phyloP scores from a whole-genome alignment of 2,113 vertebrate species.

The Apodemus sylvaticus region DNA sequence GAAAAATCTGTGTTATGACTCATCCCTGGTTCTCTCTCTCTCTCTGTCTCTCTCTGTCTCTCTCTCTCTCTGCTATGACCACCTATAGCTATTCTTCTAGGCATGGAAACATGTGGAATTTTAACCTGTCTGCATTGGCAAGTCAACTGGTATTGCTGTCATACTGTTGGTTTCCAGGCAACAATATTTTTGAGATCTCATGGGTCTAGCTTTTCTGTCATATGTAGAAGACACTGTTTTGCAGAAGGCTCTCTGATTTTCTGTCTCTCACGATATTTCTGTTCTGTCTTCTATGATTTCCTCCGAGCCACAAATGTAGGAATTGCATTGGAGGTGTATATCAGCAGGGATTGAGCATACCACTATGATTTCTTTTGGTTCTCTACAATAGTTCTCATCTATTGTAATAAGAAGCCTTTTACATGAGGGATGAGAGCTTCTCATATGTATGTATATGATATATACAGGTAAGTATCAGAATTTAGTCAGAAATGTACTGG shows the following conservation, averaged over 20 bases:
- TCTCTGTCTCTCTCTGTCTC: neutral
- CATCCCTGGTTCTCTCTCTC: neutral
- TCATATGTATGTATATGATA: too few relatives aligned
- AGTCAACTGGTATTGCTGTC: neutral
- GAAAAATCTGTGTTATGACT: neutral
- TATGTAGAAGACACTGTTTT: neutral
- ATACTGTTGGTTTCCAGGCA: neutral
- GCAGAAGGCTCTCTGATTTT: neutral
- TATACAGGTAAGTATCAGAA: neutral
- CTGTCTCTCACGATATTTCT: neutral
- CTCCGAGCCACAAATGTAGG: neutral
- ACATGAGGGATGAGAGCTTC: neutral
- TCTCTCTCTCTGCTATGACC: too few relatives aligned
- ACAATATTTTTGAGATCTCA: neutral
- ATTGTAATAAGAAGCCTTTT: neutral
- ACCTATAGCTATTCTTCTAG: neutral
- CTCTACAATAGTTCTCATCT: neutral
- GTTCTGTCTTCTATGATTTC: neutral
- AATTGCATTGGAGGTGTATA: neutral
- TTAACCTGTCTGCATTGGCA: neutral
- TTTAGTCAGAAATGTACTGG: neutral
- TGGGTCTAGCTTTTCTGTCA: neutral
- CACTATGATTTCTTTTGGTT: neutral
- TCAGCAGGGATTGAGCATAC: neutral
- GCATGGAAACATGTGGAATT: neutral